Base-by-base conservation (phyloP, 2,888 invertebrate genomes). In the Nowickia ferox region DNA sequence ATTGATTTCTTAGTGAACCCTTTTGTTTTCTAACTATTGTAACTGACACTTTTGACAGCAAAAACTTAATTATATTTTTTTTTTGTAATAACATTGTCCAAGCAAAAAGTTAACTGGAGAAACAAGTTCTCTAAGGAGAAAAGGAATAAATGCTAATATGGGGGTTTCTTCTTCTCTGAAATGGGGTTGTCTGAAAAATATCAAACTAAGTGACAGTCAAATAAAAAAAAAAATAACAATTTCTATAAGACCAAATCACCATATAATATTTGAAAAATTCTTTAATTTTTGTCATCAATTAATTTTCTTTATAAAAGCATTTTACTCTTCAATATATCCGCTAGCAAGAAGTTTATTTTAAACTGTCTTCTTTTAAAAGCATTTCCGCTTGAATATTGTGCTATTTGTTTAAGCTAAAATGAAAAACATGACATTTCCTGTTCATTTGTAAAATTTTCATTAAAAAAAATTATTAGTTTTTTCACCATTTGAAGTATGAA, bases 381-480 rank as follows among this genome's bases (percentile, higher is more conserved):
- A 79, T 71, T 63, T 79, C 78, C 78, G 51, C 10, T 44, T n/a
- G 11, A 17, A 51, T 10, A 15, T 46, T 57, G 9, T 17, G 13
- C 38, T 40, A 51, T 61, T 78, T 61, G 44, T 42, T 69, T n/a
- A 48, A 61, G 22, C 4, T 1, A 46, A 68, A 57, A 19, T 44
- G 22, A 71, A 77, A 80, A 76, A 72, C 72, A 72, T 61, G 84
- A 81, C 80, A 68, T 84, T 84, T 84, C 84, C 84, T 84, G 80
- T 77, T 61, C 48, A 75, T 51, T 80, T 19, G 4, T 10, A 40
- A 48, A 38, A 57, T 59, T 22, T 68, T 19, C 11, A 40, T 51
- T 6, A 30, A 46, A 2, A 59, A 17, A 17, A 11, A 44, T 46
- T 66, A 38, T 42, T 74, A 51, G 61, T 44, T 17, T 55, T 76